Evolutionary conservation across 2,888 invertebrate genomes (phyloP).

Genomic region (Ornithoptera alexandrae): DNA sequence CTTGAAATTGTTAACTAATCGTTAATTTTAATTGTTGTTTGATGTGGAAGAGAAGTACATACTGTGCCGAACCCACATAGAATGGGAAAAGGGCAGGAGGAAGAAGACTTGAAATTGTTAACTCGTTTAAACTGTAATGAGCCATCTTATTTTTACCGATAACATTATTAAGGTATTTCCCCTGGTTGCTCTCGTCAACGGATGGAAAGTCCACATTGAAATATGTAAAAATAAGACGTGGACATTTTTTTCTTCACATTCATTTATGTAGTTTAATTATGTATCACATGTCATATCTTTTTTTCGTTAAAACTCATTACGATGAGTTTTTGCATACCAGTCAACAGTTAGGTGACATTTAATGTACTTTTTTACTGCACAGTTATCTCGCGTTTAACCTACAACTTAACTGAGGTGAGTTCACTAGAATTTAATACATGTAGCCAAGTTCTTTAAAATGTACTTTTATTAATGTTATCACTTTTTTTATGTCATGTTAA

Average conservation of each 20-base stretch:
- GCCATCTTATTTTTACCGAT: too few species aligned
- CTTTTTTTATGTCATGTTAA: too few species aligned
- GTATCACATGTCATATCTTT: neutral
- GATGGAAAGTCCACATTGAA: constrained; percentile 3
- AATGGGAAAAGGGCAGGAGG: too few species aligned
- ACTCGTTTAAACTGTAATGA: too few species aligned
- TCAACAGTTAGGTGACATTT: neutral
- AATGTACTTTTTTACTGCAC: neutral
- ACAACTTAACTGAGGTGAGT: neutral
- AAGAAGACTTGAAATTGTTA: too few species aligned
- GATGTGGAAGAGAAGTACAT: too few species aligned
- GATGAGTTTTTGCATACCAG: neutral
- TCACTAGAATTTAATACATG: neutral
- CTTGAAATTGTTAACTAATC: too few species aligned
- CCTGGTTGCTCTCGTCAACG: constrained; percentile 5
- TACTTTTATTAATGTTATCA: neutral
- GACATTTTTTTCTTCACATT: constrained; percentile 4
- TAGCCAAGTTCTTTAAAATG: neutral
- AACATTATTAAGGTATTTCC: neutral
- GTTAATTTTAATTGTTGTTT: too few species aligned
- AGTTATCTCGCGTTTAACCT: neutral
- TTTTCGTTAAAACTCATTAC: neutral
- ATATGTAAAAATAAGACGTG: constrained; percentile 1
- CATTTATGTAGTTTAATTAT: constrained; percentile 13
- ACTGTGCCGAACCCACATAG: too few species aligned